These are phyloP conservation scores for Nephrotoma flavescens DNA, from an alignment of 2,888 invertebrate genomes.

Conservation along the genomic window DNA sequence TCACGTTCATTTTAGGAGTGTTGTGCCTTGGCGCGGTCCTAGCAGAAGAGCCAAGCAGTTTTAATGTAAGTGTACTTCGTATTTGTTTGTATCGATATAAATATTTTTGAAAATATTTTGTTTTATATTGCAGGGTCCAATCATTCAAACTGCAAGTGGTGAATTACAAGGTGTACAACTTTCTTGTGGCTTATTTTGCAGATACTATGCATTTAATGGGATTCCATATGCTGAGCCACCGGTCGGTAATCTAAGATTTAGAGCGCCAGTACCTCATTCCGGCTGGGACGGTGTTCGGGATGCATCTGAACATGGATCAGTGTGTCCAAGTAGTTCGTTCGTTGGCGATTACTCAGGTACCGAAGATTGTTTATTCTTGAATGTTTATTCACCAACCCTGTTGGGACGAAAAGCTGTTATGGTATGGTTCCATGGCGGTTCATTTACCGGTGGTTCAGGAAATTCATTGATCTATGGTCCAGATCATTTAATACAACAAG, in stretches of 20 bases:
- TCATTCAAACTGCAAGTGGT: background rate
- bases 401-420: slow-evolving; percentile 8
- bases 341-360: background rate
- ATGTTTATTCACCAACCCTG: slow-evolving; percentile 10
- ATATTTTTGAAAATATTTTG: background rate
- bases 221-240: slow-evolving; percentile 12
- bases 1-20: background rate
- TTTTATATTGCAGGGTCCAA: background rate
- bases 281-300: slow-evolving; percentile 10
- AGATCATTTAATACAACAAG: slow-evolving; percentile 9
- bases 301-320: slow-evolving; percentile 5
- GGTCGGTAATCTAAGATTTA: slow-evolving; percentile 9
- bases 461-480: slow-evolving; percentile 9
- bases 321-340: slow-evolving; percentile 5
- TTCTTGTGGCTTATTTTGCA: background rate
- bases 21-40: background rate
- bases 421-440: slow-evolving; percentile 12
- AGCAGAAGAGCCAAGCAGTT: background rate
- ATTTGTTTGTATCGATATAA: background rate
- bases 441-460: slow-evolving; percentile 9
- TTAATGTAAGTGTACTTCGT: background rate
- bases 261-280: slow-evolving; percentile 8
- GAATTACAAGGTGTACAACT: background rate
- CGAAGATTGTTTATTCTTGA: slow-evolving; percentile 12
- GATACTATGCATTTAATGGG: slow-evolving; percentile 5